Conservation (phyloP, 2,113 vertebrate genomes). For the Hippolais icterina region DNA sequence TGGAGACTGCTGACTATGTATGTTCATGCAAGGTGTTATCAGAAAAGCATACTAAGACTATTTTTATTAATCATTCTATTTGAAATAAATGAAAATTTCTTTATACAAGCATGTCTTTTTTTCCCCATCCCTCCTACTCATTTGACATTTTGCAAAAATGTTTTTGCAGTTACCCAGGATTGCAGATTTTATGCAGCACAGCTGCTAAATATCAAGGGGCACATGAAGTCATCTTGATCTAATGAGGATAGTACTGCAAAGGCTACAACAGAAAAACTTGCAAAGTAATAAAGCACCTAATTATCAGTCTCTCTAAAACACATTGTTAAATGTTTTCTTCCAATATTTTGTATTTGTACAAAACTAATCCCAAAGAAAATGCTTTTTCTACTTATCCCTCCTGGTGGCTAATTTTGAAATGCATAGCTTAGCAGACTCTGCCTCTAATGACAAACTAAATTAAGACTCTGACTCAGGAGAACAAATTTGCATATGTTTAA, state of each 20-base stretch:
- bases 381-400: neutral
- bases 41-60: neutral
- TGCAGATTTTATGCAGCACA: neutral
- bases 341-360: neutral
- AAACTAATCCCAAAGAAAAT: neutral
- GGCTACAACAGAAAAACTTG: neutral
- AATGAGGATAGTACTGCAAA: neutral
- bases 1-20: neutral
- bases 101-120: fast-evolving
- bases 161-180: neutral
- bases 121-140: neutral
- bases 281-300: neutral
- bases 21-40: neutral
- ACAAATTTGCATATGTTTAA: neutral
- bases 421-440: slow-evolving; percentile 10
- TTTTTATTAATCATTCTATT: neutral
- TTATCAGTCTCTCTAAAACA: neutral
- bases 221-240: neutral
- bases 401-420: slow-evolving; percentile 40
- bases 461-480: neutral
- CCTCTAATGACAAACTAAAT: neutral
- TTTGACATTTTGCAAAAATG: neutral
- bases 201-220: neutral
- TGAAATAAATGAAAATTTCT: neutral
- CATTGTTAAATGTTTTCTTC: neutral